These are phyloP conservation scores for Sebastes nivosus DNA, from an alignment of 2,797 vertebrate species.

Conservation along the genomic window DNA sequence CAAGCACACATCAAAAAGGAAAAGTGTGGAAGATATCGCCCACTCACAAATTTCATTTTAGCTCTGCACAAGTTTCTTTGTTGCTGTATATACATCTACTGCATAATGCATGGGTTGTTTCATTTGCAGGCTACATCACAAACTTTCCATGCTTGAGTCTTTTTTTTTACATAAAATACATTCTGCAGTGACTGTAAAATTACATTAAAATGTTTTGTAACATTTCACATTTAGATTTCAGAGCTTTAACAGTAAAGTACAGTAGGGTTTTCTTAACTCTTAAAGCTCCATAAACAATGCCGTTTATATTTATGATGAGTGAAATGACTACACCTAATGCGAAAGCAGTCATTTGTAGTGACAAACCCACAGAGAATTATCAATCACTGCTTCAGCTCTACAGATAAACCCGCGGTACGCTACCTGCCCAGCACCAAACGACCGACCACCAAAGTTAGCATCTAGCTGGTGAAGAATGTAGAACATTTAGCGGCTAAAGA, in stretches of 20 bases:
- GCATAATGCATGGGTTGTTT: constrained; percentile 3
- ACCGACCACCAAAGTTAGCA: not conserved
- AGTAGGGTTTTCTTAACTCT: not conserved
- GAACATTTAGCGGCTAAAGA: not conserved
- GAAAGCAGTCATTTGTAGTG: not conserved
- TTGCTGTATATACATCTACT: not conserved
- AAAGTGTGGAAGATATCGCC: not conserved
- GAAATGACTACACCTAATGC: not conserved
- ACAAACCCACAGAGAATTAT: not conserved
- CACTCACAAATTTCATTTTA: not conserved
- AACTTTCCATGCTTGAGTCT: not conserved
- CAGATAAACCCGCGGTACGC: not conserved
- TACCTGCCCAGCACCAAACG: not conserved
- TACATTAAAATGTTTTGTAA: not conserved
- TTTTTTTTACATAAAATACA: not conserved
- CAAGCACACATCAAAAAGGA: not conserved
- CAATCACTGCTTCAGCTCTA: not conserved
- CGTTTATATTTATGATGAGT: not conserved
- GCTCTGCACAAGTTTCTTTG: not conserved
- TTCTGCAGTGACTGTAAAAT: not conserved
- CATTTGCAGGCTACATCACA: not conserved
- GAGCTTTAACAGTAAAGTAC: not conserved
- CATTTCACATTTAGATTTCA: not conserved
- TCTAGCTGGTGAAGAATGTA: not conserved
- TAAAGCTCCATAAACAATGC: not conserved